phyloP scores from a whole-genome alignment of 2,888 invertebrate species.

The Cheilosia vulpina region DNA sequence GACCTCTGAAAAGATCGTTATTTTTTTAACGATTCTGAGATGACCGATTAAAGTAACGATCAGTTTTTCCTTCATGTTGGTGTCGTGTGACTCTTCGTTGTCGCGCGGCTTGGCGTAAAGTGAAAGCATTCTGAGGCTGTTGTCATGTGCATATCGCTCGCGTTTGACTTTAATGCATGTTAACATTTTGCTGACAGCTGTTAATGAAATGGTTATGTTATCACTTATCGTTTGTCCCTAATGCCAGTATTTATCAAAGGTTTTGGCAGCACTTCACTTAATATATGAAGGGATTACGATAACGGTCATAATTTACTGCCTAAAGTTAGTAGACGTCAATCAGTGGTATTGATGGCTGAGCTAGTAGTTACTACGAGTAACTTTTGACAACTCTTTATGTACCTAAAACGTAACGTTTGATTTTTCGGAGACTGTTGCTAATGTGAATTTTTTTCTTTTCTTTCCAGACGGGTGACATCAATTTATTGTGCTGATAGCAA shows the following conservation, averaged over 20 bases:
- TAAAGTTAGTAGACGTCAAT: constrained; percentile 49
- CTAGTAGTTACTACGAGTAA: not conserved
- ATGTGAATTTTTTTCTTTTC: constrained; percentile 23
- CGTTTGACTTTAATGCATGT: constrained; percentile 9
- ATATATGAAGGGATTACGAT: constrained; percentile 45
- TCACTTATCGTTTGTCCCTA: not conserved
- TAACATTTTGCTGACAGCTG: constrained; percentile 25
- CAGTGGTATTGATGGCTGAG: constrained; percentile 8
- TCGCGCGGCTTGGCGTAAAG: not conserved
- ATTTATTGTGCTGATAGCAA: constrained; percentile 67
- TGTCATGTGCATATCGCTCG: not conserved
- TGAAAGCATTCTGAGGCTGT: constrained; percentile 36
- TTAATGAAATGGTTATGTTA: constrained; percentile 8
- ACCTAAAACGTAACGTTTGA: not conserved
- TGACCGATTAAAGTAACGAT: constrained; percentile 38
- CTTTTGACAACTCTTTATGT: constrained; percentile 2
- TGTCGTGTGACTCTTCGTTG: constrained; percentile 16
- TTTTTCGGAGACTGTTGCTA: constrained; percentile 25
- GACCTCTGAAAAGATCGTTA: constrained; percentile 27
- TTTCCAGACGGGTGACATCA: constrained; percentile 65
- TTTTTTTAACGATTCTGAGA: constrained; percentile 17
- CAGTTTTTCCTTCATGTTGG: constrained; percentile 6
- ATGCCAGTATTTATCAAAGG: constrained; percentile 31
- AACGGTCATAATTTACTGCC: constrained; percentile 37
- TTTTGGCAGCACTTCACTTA: constrained; percentile 26